These are phyloP conservation scores for Agonopterix subpropinquella DNA, from an alignment of 2,888 invertebrate genomes.

Conservation along the genomic window DNA sequence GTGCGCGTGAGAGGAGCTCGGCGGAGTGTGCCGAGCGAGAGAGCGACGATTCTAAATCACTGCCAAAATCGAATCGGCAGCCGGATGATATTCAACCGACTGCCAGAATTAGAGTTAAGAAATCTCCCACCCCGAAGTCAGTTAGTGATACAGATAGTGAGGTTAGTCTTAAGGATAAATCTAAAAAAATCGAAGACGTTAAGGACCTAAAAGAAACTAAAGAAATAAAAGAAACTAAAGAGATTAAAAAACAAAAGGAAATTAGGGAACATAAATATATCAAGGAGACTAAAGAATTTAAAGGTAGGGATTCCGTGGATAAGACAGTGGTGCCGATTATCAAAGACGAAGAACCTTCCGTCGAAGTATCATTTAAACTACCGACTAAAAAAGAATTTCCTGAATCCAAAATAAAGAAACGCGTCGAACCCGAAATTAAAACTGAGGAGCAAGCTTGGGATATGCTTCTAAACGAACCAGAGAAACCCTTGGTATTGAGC, in stretches of 20 bases:
- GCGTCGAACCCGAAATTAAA: constrained; percentile 32
- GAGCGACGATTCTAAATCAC: constrained; percentile 33
- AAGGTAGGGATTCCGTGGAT: not conserved
- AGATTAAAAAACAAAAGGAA: constrained; percentile 8
- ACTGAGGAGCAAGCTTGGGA: constrained; percentile 68
- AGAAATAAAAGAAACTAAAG: constrained; percentile 7
- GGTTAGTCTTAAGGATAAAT: constrained; percentile 35
- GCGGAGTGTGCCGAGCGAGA: constrained; percentile 26
- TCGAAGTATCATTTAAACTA: constrained; percentile 15
- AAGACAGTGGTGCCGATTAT: not conserved
- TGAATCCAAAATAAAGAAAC: constrained; percentile 18
- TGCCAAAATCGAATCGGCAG: constrained; percentile 44
- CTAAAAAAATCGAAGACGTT: constrained; percentile 4
- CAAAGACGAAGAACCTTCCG: constrained; percentile 5
- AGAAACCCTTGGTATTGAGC: constrained; percentile 25
- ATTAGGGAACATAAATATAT: constrained; percentile 10
- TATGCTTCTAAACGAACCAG: constrained; percentile 52
- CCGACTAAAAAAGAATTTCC: constrained; percentile 20
- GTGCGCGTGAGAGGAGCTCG: constrained; percentile 29
- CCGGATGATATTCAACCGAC: constrained; percentile 54
- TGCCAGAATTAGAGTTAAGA: constrained; percentile 45
- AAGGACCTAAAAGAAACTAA: constrained; percentile 10
- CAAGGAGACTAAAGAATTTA: constrained; percentile 9
- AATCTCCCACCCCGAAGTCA: constrained; percentile 56
- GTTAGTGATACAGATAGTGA: constrained; percentile 41